Conservation (phyloP, 2,888 invertebrate species). For the Peribatodes rhomboidaria region DNA sequence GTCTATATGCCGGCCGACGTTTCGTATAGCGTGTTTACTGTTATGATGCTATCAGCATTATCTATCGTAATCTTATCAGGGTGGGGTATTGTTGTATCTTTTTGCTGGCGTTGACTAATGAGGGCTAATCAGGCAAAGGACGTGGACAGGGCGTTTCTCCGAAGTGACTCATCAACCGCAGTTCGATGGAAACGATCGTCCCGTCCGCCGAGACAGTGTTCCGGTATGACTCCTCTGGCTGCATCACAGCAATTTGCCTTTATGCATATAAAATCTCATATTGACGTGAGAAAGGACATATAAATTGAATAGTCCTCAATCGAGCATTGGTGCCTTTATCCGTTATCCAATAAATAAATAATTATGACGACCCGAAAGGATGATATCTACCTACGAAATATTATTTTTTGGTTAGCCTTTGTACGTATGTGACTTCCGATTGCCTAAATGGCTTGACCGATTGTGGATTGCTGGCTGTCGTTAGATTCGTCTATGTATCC, state of each 20-base stretch:
- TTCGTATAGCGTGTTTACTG: slow-evolving; percentile 39
- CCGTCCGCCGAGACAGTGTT: slow-evolving; percentile 58
- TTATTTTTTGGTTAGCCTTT: too few relatives aligned
- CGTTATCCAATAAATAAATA: slow-evolving; percentile 32
- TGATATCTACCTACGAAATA: too few relatives aligned
- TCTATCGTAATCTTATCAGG: slow-evolving; percentile 63
- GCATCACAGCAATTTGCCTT: slow-evolving; percentile 37
- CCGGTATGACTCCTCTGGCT: slow-evolving; percentile 60
- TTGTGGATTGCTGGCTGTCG: too few relatives aligned
- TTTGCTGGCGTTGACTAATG: slow-evolving; percentile 76
- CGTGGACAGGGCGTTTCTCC: slow-evolving; percentile 74
- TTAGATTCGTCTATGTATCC: too few relatives aligned
- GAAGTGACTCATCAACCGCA: slow-evolving; percentile 66
- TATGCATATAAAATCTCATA: slow-evolving; percentile 37
- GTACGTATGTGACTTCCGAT: too few relatives aligned
- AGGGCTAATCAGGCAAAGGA: slow-evolving; percentile 77
- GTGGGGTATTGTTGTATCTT: slow-evolving; percentile 63
- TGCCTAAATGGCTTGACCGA: too few relatives aligned
- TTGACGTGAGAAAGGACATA: slow-evolving; percentile 44
- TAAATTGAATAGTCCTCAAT: slow-evolving; percentile 34
- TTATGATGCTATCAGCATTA: slow-evolving; percentile 55
- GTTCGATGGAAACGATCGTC: slow-evolving; percentile 59
- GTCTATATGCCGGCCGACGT: slow-evolving; percentile 37
- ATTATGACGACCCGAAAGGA: too few relatives aligned
- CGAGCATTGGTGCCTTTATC: slow-evolving; percentile 27